Percentiles rank a stretch among this genome's conserved stretches.
Conservation (phyloP, 2,888 invertebrate species). For the Leucophora obtusa region DNA sequence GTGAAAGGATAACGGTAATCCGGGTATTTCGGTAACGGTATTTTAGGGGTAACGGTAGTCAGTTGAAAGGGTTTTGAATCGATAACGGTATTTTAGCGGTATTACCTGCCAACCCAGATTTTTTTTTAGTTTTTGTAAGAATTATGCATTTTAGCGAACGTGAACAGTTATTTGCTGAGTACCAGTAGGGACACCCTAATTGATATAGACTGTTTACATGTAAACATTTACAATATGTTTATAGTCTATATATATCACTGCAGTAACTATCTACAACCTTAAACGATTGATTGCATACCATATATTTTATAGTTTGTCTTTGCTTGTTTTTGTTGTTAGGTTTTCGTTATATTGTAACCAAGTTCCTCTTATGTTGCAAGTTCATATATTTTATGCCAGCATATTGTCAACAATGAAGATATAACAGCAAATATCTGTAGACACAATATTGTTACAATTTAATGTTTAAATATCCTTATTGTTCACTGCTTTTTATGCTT, state of each 20-base stretch:
- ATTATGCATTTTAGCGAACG: too few species aligned
- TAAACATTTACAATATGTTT: slow-evolving; percentile 29
- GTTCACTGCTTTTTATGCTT: background rate
- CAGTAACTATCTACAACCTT: slow-evolving; percentile 34
- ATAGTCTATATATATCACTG: slow-evolving; percentile 36
- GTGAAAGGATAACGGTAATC: too few species aligned
- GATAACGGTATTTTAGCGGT: too few species aligned
- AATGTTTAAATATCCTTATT: slow-evolving; percentile 20
- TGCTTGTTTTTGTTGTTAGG: too few species aligned
- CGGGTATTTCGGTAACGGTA: too few species aligned
- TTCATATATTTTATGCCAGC: slow-evolving; percentile 25
- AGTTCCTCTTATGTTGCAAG: background rate
- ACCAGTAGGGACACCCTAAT: too few species aligned
- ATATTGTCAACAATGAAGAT: slow-evolving; percentile 29
- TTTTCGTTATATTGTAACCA: background rate
- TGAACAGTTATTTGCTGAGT: too few species aligned
- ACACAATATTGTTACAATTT: slow-evolving; percentile 44
- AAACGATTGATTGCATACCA: slow-evolving; percentile 43
- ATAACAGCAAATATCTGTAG: slow-evolving; percentile 12
- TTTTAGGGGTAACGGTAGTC: too few species aligned
- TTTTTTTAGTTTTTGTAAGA: too few species aligned
- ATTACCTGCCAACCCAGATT: too few species aligned
- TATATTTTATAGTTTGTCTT: slow-evolving; percentile 29
- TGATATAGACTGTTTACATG: too few species aligned
- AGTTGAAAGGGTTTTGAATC: too few species aligned